These are phyloP conservation scores for Latheticus oryzae DNA, from an alignment of 2,888 invertebrate species.

Conservation along the genomic window DNA sequence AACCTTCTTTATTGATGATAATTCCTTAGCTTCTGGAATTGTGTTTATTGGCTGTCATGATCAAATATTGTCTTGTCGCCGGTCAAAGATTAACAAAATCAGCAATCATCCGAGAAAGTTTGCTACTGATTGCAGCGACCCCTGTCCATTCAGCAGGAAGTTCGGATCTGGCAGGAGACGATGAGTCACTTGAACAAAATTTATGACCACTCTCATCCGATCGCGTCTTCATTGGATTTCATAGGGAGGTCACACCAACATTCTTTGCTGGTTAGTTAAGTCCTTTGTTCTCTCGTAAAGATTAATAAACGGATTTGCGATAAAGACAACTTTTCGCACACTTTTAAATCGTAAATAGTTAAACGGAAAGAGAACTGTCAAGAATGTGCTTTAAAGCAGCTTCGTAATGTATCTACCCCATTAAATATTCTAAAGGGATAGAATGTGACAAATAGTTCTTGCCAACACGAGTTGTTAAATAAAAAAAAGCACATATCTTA, in stretches of 20 bases:
- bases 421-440: slow-evolving; percentile 55
- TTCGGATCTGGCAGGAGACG: slow-evolving; percentile 45
- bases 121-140: slow-evolving; percentile 44
- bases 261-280: slow-evolving; percentile 61
- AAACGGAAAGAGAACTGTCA: slow-evolving; percentile 2
- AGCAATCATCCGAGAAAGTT: slow-evolving; percentile 46
- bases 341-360: slow-evolving; percentile 21
- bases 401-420: slow-evolving; percentile 51
- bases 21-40: slow-evolving; percentile 20
- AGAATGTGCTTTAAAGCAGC: slow-evolving; percentile 20
- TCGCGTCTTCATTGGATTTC: slow-evolving; percentile 55
- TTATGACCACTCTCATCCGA: slow-evolving; percentile 55
- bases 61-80: slow-evolving; percentile 29
- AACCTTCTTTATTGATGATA: slow-evolving; percentile 25
- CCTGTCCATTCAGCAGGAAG: slow-evolving; percentile 50
- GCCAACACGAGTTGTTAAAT: slow-evolving; percentile 55
- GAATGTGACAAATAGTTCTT: slow-evolving; percentile 58
- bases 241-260: slow-evolving; percentile 46
- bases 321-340: slow-evolving; percentile 47
- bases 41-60: slow-evolving; percentile 34
- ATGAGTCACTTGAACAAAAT: slow-evolving; percentile 56
- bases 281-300: slow-evolving; percentile 63
- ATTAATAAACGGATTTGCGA: slow-evolving; percentile 65
- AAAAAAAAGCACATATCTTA: slow-evolving; percentile 55
- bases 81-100: slow-evolving; percentile 47